Base-by-base conservation (phyloP, 1,140 invertebrate species). In the Micrasema longulum region DNA sequence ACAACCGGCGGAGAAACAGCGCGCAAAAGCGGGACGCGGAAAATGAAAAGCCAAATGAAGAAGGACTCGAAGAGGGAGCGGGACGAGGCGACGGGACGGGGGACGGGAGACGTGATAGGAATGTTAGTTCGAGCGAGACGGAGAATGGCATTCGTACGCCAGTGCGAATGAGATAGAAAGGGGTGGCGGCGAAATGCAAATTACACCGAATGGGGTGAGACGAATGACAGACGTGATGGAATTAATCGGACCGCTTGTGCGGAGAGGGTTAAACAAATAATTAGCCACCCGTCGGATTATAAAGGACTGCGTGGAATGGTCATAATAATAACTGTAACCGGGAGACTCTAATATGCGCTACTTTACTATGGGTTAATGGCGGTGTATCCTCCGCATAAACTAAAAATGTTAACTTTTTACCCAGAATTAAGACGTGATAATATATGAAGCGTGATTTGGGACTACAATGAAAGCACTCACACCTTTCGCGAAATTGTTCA, bases 31-130 rank as follows among this genome's bases (percentile, higher is more conserved):
- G 60, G 22, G 43, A 45, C n/a, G 43, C 12, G 2, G 20, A 22
- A 45, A 26, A 12, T 23, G 22, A 41, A 64, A 64, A 64, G 60
- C 41, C 60, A 60, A 16, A 16, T 16, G 55, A 18, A 31, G 36
- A 57, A 20, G 23, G 16, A 14, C 12, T 52, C 50, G 26, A 7
- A 53, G 20, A 35, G 35, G n/a, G 35, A 22, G 36, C n/a, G 55
- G 5, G 35, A 60, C 35, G 36, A 14, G 35, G 18, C n/a, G 18
- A 11, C 11, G 36, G 16, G 31, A 57, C 53, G 31, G 31, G 6
- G 35, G 26, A 16, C n/a, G 20, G 9, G 16, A 11, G 55, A 11
- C 55, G 55, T 43, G 55, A 60, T 18, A 18, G 35, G 38, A 60
- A 60, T 43, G 55, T 10, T 18, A 9, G 12, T 14, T 7, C 36